These are phyloP conservation scores for Torymus aiolomorphi DNA, from an alignment of 2,888 invertebrate genomes.

Conservation along the genomic window DNA sequence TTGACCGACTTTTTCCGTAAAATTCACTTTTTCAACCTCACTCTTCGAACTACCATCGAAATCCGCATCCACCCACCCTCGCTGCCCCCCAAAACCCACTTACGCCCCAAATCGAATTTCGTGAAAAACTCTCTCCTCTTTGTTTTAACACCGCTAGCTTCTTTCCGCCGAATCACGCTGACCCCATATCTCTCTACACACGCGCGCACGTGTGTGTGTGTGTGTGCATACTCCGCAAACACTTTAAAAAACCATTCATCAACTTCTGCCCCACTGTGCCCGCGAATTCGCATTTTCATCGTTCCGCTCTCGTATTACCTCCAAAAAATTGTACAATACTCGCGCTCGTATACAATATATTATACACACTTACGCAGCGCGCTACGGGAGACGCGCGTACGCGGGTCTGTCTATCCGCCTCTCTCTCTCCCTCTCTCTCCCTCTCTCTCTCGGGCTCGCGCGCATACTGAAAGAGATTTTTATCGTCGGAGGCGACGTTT, in stretches of 20 bases:
- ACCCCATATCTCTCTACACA: not conserved
- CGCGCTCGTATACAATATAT: too few relatives aligned
- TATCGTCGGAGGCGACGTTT: constrained; percentile 19
- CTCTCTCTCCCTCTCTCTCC: too few relatives aligned
- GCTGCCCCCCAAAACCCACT: constrained; percentile 6
- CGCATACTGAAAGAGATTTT: constrained; percentile 33
- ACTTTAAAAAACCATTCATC: constrained; percentile 55
- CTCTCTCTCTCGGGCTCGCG: not conserved
- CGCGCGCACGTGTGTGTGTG: not conserved
- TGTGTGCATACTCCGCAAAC: constrained; percentile 21
- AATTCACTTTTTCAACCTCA: not conserved
- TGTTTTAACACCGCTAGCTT: constrained; percentile 29
- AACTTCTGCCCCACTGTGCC: not conserved
- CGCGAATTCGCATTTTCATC: constrained; percentile 24
- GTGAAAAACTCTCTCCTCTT: constrained; percentile 26
- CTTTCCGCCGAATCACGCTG: constrained; percentile 38
- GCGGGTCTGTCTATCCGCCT: too few relatives aligned
- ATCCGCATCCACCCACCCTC: not conserved
- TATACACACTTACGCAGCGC: not conserved
- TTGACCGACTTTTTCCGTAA: not conserved
- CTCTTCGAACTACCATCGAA: not conserved
- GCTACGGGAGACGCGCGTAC: constrained; percentile 10
- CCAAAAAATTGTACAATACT: too few relatives aligned
- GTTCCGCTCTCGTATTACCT: not conserved
- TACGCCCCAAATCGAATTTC: constrained; percentile 38